A percentile compares a stretch with the other conserved stretches of the same genome.
Conservation (phyloP, 2,888 invertebrate species). For the Lymantria dispar region DNA sequence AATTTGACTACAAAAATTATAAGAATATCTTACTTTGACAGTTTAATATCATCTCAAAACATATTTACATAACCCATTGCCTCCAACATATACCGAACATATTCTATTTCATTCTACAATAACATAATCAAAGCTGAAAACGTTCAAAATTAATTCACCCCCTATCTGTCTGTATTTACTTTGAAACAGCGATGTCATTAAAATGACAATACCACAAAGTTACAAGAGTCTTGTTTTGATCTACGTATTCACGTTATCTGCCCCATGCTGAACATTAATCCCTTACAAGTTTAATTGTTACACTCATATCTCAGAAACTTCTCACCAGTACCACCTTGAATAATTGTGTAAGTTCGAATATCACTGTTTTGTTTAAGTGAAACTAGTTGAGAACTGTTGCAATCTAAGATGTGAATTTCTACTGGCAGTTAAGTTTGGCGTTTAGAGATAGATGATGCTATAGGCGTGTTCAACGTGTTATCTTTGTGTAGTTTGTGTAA, state of each 20-base stretch:
- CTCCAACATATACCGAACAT: constrained; percentile 14
- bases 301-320: constrained; percentile 25
- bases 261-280: constrained; percentile 31
- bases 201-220: constrained; percentile 29
- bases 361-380: constrained; percentile 30
- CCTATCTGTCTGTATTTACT: constrained; percentile 20
- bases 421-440: constrained; percentile 11
- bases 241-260: constrained; percentile 28
- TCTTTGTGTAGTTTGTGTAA: neutral
- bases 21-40: neutral
- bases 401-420: constrained; percentile 15
- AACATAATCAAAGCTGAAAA: constrained; percentile 17
- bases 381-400: constrained; percentile 28
- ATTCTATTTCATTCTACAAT: constrained; percentile 19
- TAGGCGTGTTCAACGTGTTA: neutral
- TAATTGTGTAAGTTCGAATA: constrained; percentile 37
- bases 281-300: constrained; percentile 35
- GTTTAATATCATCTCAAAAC: neutral
- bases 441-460: constrained; percentile 2
- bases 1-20: too few relatives aligned
- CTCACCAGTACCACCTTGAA: constrained; percentile 25
- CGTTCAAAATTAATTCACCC: constrained; percentile 29
- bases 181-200: constrained; percentile 23
- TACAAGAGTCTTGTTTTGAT: constrained; percentile 24
- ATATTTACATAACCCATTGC: constrained; percentile 3